Evolutionary conservation across 1,140 invertebrate species (phyloP).

Genomic region (Drosophila navojoa): DNA sequence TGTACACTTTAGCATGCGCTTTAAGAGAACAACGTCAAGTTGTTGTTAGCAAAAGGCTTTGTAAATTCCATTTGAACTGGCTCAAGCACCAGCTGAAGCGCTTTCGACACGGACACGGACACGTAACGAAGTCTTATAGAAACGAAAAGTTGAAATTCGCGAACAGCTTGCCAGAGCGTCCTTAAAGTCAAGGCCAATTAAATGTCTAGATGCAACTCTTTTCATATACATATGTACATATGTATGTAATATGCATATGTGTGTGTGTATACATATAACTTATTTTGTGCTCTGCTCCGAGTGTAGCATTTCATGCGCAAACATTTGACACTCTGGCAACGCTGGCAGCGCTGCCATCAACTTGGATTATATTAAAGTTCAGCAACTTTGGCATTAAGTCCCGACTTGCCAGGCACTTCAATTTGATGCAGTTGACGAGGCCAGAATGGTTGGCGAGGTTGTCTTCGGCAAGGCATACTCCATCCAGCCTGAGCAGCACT

Average conservation of each 20-base stretch:
- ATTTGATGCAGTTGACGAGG: slow-evolving; percentile 9
- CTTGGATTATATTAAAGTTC: background rate
- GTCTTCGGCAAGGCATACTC: too few relatives aligned
- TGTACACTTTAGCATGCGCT: background rate
- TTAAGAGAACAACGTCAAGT: background rate
- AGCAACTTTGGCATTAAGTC: slow-evolving; percentile 2
- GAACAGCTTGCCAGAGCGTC: too few relatives aligned
- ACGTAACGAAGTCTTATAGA: too few relatives aligned
- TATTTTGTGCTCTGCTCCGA: background rate
- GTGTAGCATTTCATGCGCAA: background rate
- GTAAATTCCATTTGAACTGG: background rate
- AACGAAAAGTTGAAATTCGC: too few relatives aligned
- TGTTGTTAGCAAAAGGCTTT: background rate
- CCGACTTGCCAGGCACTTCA: slow-evolving; percentile 18
- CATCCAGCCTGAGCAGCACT: background rate
- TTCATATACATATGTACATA: too few relatives aligned
- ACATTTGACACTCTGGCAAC: slow-evolving; percentile 15
- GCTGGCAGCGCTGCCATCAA: background rate
- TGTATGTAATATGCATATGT: too few relatives aligned
- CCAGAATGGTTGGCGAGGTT: too few relatives aligned
- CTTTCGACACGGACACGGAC: too few relatives aligned
- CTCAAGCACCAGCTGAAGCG: background rate
- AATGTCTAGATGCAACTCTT: too few relatives aligned
- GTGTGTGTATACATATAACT: too few relatives aligned
- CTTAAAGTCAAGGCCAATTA: too few relatives aligned